These are phyloP conservation scores for Deilephila porcellus DNA, from an alignment of 2,888 invertebrate genomes.

Conservation along the genomic window DNA sequence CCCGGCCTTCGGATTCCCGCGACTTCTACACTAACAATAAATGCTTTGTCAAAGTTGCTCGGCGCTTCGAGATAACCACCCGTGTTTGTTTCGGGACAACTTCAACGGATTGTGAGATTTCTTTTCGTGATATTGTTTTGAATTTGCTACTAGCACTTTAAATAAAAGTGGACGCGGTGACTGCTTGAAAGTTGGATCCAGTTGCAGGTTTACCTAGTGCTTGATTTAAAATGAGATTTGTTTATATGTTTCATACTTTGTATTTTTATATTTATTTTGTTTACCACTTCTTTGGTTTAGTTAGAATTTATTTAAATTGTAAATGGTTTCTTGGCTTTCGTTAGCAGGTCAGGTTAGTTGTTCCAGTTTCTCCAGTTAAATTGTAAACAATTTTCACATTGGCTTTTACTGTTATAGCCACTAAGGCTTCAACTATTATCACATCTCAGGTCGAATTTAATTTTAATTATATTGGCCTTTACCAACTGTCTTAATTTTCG, in stretches of 20 bases:
- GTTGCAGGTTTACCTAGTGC: background rate
- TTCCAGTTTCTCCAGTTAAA: too few relatives aligned
- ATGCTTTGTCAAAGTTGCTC: constrained; percentile 76
- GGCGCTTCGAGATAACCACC: constrained; percentile 64
- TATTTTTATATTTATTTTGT: background rate
- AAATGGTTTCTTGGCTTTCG: background rate
- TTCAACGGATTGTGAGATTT: constrained; percentile 48
- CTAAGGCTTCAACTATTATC: too few relatives aligned
- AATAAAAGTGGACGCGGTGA: background rate
- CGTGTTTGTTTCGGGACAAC: constrained; percentile 61
- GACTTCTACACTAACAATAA: constrained; percentile 74
- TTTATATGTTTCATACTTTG: background rate
- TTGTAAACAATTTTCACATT: too few relatives aligned
- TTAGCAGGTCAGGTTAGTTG: too few relatives aligned
- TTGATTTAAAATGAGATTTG: background rate
- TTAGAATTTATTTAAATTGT: background rate
- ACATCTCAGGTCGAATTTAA: too few relatives aligned
- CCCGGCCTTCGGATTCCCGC: constrained; percentile 49
- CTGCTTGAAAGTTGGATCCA: background rate
- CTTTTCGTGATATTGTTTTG: constrained; percentile 50
- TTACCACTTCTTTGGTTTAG: background rate
- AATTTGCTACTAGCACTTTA: constrained; percentile 30
- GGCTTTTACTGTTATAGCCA: too few relatives aligned
- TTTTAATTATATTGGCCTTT: too few relatives aligned
- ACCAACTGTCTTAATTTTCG: too few relatives aligned